phyloP scores from a whole-genome alignment of 2,113 vertebrate species.

The Prochilodus magdalenae region DNA sequence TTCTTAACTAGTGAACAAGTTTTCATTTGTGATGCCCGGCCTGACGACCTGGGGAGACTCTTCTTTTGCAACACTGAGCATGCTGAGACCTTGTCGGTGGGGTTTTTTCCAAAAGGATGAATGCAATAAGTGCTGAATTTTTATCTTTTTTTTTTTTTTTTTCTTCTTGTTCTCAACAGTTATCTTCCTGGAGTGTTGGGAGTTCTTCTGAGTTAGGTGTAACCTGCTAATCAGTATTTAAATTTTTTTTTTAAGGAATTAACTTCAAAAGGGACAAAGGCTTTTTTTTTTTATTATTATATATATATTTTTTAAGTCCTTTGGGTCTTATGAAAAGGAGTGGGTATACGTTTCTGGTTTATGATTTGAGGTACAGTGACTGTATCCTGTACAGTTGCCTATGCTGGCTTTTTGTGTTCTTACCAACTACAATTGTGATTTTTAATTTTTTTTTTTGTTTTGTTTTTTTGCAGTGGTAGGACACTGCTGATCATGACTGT shows the following conservation, averaged over 20 bases:
- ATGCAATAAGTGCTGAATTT: slow-evolving; percentile 78
- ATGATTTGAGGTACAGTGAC: slow-evolving; percentile 46
- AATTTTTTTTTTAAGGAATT: slow-evolving; percentile 67
- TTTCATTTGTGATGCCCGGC: background rate
- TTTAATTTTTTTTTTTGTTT: background rate
- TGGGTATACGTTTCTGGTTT: background rate
- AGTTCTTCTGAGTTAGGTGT: slow-evolving; percentile 55
- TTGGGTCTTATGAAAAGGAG: slow-evolving; percentile 12
- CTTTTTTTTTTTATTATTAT: slow-evolving; percentile 65
- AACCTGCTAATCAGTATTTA: slow-evolving; percentile 82
- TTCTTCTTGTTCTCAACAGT: slow-evolving; percentile 22
- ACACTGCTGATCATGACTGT: slow-evolving; percentile 15
- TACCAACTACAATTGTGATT: slow-evolving; percentile 3
- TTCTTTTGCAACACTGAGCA: slow-evolving; percentile 52
- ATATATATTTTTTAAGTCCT: background rate
- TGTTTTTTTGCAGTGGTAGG: background rate
- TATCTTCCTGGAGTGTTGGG: slow-evolving; percentile 23
- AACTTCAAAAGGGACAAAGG: slow-evolving; percentile 73
- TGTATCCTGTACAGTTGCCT: slow-evolving; percentile 21
- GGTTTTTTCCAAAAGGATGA: slow-evolving; percentile 62
- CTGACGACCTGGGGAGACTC: slow-evolving; percentile 30
- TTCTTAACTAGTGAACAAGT: slow-evolving; percentile 11
- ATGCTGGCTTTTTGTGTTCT: slow-evolving; percentile 15
- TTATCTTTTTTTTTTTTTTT: slow-evolving; percentile 59
- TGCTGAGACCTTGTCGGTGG: slow-evolving; percentile 63